Evolutionary conservation across 2,888 invertebrate genomes (phyloP).

Genomic region (Agrotis exclamationis): DNA sequence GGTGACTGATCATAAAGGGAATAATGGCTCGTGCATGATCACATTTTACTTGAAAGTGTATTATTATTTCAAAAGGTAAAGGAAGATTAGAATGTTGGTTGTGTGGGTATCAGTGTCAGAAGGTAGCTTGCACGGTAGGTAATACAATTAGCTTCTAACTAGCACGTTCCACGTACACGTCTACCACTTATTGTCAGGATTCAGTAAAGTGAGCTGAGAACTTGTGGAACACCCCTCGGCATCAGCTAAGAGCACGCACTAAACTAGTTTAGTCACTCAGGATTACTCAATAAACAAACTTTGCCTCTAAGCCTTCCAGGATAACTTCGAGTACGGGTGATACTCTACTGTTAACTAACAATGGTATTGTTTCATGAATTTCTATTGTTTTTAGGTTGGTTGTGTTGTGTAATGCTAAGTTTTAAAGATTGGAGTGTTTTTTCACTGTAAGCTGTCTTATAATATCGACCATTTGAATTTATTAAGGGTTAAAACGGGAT

Average conservation of each 20-base stretch:
- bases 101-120: conserved; percentile 11
- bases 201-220: conserved; percentile 16
- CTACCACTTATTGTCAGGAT: conserved; percentile 21
- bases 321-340: conserved; percentile 43
- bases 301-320: conserved; percentile 50
- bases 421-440: background rate
- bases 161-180: conserved; percentile 1
- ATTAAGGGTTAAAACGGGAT: too few relatives aligned
- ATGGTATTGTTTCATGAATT: conserved; percentile 19
- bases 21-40: conserved; percentile 4
- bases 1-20: conserved; percentile 14
- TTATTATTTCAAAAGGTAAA: background rate
- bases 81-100: conserved; percentile 7
- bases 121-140: conserved; percentile 4
- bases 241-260: conserved; percentile 53
- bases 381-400: background rate
- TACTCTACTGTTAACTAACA: conserved; percentile 24
- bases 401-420: background rate
- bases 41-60: background rate
- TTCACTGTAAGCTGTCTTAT: background rate
- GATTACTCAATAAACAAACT: conserved; percentile 64
- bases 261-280: conserved; percentile 62
- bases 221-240: conserved; percentile 20
- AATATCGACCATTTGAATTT: too few relatives aligned
- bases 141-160: conserved; percentile 25